Conservation (phyloP, 2,113 vertebrate genomes). For the Cromileptes altivelis region DNA sequence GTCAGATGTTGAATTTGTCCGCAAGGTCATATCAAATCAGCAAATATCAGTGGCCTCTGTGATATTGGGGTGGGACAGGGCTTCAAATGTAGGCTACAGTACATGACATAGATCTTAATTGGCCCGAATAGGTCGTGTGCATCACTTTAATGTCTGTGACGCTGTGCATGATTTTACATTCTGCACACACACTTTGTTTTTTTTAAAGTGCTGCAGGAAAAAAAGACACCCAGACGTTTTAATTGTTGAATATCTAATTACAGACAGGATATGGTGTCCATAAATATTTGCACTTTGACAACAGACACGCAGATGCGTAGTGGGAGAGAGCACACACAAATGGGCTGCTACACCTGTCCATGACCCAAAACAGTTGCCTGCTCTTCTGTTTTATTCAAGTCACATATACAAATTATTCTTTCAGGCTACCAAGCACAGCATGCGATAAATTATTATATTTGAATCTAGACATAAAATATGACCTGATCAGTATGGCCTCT, state of each 20-base stretch:
- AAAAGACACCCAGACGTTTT: conserved; percentile 21
- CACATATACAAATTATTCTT: background rate
- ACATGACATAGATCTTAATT: conserved; percentile 59
- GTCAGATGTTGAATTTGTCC: conserved; percentile 47
- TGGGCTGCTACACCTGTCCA: conserved; percentile 52
- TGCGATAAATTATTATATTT: too few species aligned
- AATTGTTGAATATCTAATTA: conserved; percentile 34
- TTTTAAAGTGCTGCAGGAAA: conserved; percentile 52
- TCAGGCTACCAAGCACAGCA: background rate
- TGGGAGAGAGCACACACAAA: conserved; percentile 48
- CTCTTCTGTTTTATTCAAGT: conserved; percentile 19
- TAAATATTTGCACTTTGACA: conserved; percentile 72
- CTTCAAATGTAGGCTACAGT: conserved; percentile 15
- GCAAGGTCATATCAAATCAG: conserved; percentile 82
- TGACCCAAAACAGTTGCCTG: conserved; percentile 36
- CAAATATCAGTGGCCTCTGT: conserved; percentile 38
- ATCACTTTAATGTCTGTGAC: conserved; percentile 36
- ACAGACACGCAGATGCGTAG: conserved; percentile 63
- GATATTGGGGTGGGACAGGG: conserved; percentile 52
- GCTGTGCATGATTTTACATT: conserved; percentile 26
- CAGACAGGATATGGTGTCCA: conserved; percentile 44
- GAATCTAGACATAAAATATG: background rate
- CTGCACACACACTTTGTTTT: conserved; percentile 36
- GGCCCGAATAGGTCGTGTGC: conserved; percentile 39
- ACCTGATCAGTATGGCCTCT: background rate